Base-by-base conservation (phyloP, 2,113 vertebrate species). In the Bubalus kerabau region DNA sequence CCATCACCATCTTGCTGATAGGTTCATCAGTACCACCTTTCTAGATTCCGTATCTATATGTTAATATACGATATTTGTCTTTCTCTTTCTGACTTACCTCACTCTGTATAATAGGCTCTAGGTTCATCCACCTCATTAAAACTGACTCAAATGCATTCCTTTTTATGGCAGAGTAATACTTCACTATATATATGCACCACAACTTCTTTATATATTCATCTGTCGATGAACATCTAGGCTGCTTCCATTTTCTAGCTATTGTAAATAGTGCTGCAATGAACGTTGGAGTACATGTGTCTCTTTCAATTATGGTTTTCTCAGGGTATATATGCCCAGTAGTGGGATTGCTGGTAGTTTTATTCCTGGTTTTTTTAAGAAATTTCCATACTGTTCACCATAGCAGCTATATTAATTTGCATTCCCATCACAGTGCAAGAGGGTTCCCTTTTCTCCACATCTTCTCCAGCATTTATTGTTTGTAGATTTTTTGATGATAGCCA, bases 1-100 rank as follows among this genome's bases (percentile, higher is more conserved):
- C 17, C 32, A 67, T 19, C 2, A 0, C 32, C 4, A 2, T 67
- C 64, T 36, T 67, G 64, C 32, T 36, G 4, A 67, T 5, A 36
- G 32, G 32, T 2, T 67, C 64, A 67, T 21, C 17, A 67, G 64
- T 36, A 21, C 64, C 64, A 36, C 64, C 32, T 11, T 36, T 67
- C 64, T 67, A 21, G 64, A 67, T 11, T 67, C 64, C 32, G 2
- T 36, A 67, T 67, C n/a, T 21, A 5, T 36, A 67, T 21, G 64
- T 67, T 36, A 67, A 67, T 19, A 64, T 64, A 64, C 0, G 3
- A 8, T 36, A 67, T 36, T 5, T 67, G n/a, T 36, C 32, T 36
- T 36, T 67, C 64, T 67, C 60, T 64, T 62, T 64, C 62, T 64
- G 17, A 36, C 17, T 67, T 21, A 67, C 8, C 2, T 67, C 64